Conservation (phyloP, 2,113 vertebrate species). For the Heteronetta atricapilla region DNA sequence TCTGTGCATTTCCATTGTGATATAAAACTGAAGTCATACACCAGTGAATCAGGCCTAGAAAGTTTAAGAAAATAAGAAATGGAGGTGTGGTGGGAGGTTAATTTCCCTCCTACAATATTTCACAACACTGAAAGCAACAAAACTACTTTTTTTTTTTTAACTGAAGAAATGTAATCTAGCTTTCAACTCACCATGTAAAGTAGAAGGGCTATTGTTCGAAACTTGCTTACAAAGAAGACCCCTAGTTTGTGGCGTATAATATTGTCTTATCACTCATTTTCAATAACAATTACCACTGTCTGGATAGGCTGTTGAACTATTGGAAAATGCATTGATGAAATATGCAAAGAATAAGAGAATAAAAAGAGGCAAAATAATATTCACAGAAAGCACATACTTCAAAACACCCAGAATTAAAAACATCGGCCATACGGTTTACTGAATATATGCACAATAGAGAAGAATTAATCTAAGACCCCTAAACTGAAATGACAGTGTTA, state of each 20-base stretch:
- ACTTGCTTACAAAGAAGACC: not conserved
- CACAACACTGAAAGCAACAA: not conserved
- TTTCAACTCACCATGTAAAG: not conserved
- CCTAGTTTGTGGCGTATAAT: not conserved
- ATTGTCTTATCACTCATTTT: not conserved
- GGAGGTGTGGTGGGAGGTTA: constrained; percentile 45
- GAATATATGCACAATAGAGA: not conserved
- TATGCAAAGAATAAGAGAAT: not conserved
- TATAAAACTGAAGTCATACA: constrained; percentile 35
- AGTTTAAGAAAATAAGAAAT: constrained; percentile 36
- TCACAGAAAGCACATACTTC: not conserved
- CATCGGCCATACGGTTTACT: not conserved
- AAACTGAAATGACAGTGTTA: not conserved
- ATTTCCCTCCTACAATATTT: constrained; percentile 57
- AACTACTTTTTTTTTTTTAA: not conserved
- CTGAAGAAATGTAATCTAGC: not conserved
- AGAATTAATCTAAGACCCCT: not conserved
- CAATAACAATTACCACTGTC: not conserved
- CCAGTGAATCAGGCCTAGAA: constrained; percentile 27
- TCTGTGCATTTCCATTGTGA: not conserved
- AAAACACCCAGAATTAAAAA: not conserved
- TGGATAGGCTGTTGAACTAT: not conserved
- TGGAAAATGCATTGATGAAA: not conserved
- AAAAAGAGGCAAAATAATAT: not conserved
- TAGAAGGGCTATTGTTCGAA: not conserved